Evolutionary conservation across 2,888 invertebrate species (phyloP).

Genomic region (Synergus laeviventris): DNA sequence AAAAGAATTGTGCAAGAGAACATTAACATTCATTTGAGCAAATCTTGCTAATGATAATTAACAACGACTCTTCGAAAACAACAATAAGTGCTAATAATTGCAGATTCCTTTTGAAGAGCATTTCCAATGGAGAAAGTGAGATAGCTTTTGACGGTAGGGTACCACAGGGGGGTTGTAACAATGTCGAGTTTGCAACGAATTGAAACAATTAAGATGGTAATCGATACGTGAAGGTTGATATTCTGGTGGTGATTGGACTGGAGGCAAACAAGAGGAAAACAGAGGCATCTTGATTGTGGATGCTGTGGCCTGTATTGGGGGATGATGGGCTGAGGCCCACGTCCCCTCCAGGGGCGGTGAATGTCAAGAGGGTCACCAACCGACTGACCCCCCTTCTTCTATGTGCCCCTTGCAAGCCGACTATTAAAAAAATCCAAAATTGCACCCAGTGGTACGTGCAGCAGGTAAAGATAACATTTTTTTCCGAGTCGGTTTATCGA

Average conservation of each 20-base stretch:
- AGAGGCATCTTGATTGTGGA: constrained; percentile 65
- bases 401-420: constrained; percentile 73
- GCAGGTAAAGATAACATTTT: constrained; percentile 68
- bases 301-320: constrained; percentile 75
- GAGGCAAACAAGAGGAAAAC: constrained; percentile 46
- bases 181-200: constrained; percentile 4
- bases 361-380: constrained; percentile 64
- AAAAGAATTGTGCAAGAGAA: not conserved
- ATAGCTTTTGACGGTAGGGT: not conserved
- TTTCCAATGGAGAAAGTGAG: not conserved
- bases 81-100: constrained; percentile 5
- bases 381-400: constrained; percentile 72
- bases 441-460: constrained; percentile 76
- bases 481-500: constrained; percentile 10
- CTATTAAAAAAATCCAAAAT: constrained; percentile 69
- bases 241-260: not conserved
- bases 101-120: constrained; percentile 10
- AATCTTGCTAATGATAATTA: not conserved
- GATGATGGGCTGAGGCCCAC: constrained; percentile 74
- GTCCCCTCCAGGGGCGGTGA: constrained; percentile 63
- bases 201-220: not conserved
- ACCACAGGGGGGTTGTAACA: not conserved
- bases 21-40: constrained; percentile 13
- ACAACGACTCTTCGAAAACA: not conserved
- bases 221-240: not conserved